Evolutionary conservation across 2,113 vertebrate genomes (phyloP).

Genomic region (Glaucidium brasilianum): DNA sequence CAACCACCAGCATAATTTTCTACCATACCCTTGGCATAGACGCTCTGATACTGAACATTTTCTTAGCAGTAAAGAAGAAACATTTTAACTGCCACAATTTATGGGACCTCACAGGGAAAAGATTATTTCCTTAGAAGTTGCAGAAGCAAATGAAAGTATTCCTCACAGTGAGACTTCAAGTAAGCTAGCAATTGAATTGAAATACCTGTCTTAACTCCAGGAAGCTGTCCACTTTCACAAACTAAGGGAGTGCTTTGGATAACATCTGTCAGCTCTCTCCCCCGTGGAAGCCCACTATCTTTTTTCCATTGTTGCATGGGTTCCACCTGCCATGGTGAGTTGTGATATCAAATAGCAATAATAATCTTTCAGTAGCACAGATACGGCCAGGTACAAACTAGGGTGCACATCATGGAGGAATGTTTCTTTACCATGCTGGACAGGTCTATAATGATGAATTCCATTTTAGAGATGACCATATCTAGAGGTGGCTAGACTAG

Average conservation of each 20-base stretch:
- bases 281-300: neutral
- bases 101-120: neutral
- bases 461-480: neutral
- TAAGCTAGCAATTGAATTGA: neutral
- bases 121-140: neutral
- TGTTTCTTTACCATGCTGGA: neutral
- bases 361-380: neutral
- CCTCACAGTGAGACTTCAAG: neutral
- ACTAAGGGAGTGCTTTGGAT: neutral
- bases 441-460: neutral
- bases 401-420: neutral
- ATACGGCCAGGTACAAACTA: neutral
- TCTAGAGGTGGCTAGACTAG: neutral
- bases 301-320: neutral
- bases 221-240: neutral
- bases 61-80: neutral
- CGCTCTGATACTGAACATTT: neutral
- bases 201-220: neutral
- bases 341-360: neutral
- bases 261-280: neutral
- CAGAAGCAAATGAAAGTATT: neutral
- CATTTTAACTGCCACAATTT: neutral
- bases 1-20: neutral
- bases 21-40: neutral
- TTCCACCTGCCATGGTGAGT: neutral